Evolutionary conservation across 2,888 invertebrate genomes (phyloP).

Genomic region (Candidula unifasciata): DNA sequence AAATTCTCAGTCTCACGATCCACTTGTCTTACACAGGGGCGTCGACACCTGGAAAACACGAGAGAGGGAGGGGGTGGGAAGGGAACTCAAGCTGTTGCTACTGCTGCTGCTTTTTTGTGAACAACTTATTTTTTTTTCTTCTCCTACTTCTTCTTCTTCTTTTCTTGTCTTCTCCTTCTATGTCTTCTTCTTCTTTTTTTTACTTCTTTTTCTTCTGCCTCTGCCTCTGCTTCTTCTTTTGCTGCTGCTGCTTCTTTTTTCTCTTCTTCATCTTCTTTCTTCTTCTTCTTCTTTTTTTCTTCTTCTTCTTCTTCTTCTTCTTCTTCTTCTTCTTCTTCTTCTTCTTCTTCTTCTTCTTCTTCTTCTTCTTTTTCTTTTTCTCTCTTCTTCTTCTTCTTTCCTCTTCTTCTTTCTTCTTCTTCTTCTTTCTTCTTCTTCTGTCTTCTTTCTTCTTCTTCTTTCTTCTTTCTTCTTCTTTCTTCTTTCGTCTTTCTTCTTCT

Average conservation of each 20-base stretch:
- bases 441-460: background rate
- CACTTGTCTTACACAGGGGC: no score
- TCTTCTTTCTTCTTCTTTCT: background rate
- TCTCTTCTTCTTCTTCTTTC: background rate
- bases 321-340: slow-evolving; percentile 11
- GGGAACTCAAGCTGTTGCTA: no score
- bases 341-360: background rate
- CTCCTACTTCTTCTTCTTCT: no score
- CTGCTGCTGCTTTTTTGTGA: no score
- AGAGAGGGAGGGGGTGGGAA: no score
- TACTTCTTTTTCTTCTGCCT: no score
- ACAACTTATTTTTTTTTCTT: no score
- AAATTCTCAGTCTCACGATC: no score
- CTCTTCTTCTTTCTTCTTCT: background rate
- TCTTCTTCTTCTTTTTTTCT: background rate
- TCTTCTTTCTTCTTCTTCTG: background rate
- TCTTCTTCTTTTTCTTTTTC: background rate
- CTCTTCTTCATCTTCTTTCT: slow-evolving; percentile 6
- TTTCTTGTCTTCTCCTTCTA: no score
- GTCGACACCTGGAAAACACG: no score
- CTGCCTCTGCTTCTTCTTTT: no score
- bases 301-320: background rate
- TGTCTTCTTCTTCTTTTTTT: no score
- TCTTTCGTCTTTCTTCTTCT: background rate
- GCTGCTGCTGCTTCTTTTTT: background rate